Evolutionary conservation across 2,797 vertebrate species (phyloP).

Genomic region (Amphiprion clarkii): DNA sequence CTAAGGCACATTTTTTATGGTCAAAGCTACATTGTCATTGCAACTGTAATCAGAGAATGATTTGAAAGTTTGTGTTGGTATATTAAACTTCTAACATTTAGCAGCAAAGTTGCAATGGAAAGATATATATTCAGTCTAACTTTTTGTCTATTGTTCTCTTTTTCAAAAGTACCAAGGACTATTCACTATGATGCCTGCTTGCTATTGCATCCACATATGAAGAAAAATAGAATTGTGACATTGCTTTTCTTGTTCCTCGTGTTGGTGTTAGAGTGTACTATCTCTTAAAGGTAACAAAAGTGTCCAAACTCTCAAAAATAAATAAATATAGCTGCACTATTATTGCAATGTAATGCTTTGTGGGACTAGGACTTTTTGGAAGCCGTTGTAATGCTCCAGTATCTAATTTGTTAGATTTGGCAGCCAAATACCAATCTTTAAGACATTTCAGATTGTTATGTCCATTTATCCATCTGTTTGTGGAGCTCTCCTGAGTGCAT

Average conservation of each 20-base stretch:
- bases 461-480: no score
- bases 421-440: not conserved
- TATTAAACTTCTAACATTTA: not conserved
- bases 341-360: not conserved
- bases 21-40: not conserved
- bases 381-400: not conserved
- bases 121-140: not conserved
- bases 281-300: not conserved
- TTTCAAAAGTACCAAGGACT: not conserved
- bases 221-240: not conserved
- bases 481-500: no score
- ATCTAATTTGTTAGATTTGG: not conserved
- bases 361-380: not conserved
- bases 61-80: not conserved
- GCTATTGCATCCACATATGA: not conserved
- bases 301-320: not conserved
- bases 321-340: not conserved
- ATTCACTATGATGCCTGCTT: not conserved
- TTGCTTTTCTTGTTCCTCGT: not conserved
- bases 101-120: conserved; percentile 1
- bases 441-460: no score
- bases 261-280: not conserved
- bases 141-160: not conserved
- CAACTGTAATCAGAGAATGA: not conserved
- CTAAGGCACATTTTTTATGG: not conserved